phyloP scores from a whole-genome alignment of 2,113 vertebrate species.

The Petromus typicus region DNA sequence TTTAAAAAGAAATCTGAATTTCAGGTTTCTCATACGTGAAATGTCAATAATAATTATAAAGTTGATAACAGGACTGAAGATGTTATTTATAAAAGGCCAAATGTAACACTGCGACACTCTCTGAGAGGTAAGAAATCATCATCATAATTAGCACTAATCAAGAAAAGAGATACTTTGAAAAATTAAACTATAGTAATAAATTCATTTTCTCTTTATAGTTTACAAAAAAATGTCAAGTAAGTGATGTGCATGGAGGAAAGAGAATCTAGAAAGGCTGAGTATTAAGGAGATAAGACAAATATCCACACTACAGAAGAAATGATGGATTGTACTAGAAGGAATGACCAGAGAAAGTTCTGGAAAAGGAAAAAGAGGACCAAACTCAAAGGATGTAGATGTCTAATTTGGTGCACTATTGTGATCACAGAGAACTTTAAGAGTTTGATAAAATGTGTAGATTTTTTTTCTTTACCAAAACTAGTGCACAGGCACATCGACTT shows the following conservation, averaged over 20 bases:
- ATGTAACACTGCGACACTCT: background rate
- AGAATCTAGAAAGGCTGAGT: background rate
- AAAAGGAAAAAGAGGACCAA: background rate
- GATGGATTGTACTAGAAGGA: background rate
- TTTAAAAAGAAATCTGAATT: background rate
- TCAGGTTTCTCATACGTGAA: conserved; percentile 5
- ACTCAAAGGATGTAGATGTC: background rate
- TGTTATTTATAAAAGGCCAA: conserved; percentile 51
- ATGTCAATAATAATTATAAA: conserved; percentile 7
- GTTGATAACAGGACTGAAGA: background rate
- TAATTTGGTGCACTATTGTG: background rate
- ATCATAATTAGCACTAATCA: background rate
- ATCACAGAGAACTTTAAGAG: background rate
- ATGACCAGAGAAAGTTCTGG: background rate
- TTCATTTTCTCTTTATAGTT: background rate
- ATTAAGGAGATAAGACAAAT: background rate
- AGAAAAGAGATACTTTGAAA: background rate
- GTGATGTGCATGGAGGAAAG: background rate
- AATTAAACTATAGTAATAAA: background rate
- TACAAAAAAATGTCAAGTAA: background rate
- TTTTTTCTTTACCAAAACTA: background rate
- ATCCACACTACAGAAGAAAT: background rate
- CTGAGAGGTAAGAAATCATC: background rate
- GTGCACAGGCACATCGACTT: background rate
- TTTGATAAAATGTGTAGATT: background rate